Evolutionary conservation across 2,797 vertebrate species (phyloP), one percentile per base, ranked within the genome.

Genomic region (Peromyscus attwateri): DNA sequence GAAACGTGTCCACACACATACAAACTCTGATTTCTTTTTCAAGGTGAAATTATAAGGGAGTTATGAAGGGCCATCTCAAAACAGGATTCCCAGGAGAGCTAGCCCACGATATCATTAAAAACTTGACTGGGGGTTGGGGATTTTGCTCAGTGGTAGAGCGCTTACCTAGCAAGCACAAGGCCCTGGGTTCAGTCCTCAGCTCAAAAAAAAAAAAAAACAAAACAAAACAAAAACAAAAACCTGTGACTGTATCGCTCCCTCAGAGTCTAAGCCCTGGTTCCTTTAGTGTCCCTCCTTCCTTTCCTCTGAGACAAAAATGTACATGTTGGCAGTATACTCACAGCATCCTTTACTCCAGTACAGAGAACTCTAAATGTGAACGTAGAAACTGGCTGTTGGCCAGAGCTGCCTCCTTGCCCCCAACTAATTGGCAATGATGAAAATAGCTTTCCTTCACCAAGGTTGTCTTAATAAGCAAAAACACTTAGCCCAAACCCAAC

Each of bases 261-360:
- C 73, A 92, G 25, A 91, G 62, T 96, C 25, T 77, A 90, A 97
- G 29, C 27, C 12, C 13, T 62, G 14, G 3, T 79, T 95, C 23
- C 91, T 91, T 9, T 92, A 37, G 21, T 79, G 90, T 96, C 79
- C n/a, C 73, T 88, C 23, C 6, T 49, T 96, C 49, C 81, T 81
- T 37, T 64, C 49, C 49, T 90, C 87, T 91, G 84, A 89, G 52
- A 94, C 55, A 96, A 97, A 91, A 96, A 83, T 71, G 16, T 25
- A 91, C 29, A 9, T 87, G 40, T n/a, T 75, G 60, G 43, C 23
- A 43, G 19, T 4, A 7, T 57, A 21, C 40, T 10, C 21, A 0
- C 16, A 31, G 27, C 14, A 29, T 31, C 10, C 37, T 31, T 6
- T 17, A 70, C 29, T 60, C 46, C 17, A 31, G 55, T 43, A 62